Percentiles rank a stretch among this genome's conserved stretches.
Conservation (phyloP, 2,797 vertebrate species). For the Tachyglossus aculeatus region DNA sequence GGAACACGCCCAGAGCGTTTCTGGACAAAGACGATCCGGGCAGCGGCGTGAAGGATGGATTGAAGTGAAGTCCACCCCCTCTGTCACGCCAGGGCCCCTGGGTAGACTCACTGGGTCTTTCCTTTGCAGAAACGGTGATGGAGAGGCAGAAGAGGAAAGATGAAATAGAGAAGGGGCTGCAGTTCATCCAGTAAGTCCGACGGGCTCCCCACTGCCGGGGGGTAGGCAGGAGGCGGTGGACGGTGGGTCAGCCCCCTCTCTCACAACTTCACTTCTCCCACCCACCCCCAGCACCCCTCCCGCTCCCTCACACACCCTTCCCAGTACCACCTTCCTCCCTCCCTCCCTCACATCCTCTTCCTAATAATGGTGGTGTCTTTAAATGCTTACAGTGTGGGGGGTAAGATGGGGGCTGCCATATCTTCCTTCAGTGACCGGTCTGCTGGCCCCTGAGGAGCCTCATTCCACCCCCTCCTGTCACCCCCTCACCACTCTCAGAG, state of each 20-base stretch:
- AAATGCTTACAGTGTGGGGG: neutral
- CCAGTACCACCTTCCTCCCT: neutral
- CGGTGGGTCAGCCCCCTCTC: neutral
- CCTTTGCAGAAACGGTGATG: slow-evolving; percentile 78
- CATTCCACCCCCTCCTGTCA: too few species aligned
- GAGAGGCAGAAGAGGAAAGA: slow-evolving; percentile 93
- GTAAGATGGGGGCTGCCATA: too few species aligned
- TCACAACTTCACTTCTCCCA: neutral
- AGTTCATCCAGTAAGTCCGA: slow-evolving; percentile 96
- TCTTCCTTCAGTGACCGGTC: too few species aligned
- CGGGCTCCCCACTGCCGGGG: too few species aligned
- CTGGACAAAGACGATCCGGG: too few species aligned
- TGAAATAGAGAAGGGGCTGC: slow-evolving; percentile 96
- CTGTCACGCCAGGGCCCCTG: rapidly evolving
- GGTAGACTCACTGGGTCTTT: neutral
- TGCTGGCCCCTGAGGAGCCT: too few species aligned
- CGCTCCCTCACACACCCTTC: neutral
- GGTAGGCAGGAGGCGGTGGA: neutral
- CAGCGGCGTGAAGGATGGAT: neutral
- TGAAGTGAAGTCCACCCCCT: neutral
- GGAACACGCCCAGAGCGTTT: too few species aligned
- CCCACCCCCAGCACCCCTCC: neutral
- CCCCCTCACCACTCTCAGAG: too few species aligned
- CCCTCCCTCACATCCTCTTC: neutral
- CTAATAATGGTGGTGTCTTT: neutral